Evolutionary conservation across 2,113 vertebrate species (phyloP), one percentile per base, ranked within the genome.

Genomic region (Tursiops truncatus): DNA sequence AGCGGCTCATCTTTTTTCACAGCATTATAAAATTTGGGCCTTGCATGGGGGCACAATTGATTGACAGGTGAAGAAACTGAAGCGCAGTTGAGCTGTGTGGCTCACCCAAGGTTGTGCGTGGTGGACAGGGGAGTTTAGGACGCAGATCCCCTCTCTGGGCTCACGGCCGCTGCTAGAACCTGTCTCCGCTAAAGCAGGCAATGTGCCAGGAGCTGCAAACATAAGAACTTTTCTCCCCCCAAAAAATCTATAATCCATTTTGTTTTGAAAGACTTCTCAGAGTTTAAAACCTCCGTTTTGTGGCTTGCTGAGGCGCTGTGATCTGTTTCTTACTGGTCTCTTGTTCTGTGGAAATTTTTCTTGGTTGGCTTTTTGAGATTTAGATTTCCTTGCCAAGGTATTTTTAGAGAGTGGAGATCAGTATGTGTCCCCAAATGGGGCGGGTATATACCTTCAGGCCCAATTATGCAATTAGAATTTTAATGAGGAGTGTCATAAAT

Each of bases 401-500:
- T 97, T 97, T 97, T 97, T 97, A 98, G 97, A 97, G 91, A 97
- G 88, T 91, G 38, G 62, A 85, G 93, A 97, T 96, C 79, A 92
- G 93, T 95, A 41, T 79, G 63, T 98, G 89, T 95, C 93, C 97
- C 95, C 68, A 90, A 96, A 95, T 71, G 89, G 85, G 73, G n/a
- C 94, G 76, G 96, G 89, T 94, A 87, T 91, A 93, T 95, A 97
- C 86, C 96, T 98, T 97, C 96, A 97, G 79, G 95, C 86, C 91
- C 97, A 97, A 81, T 96, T 98, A 94, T 80, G 93, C 96, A 96
- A 94, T 98, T 97, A 94, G 92, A 92, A 92, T 98, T 97, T 98
- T 98, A 97, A 97, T 96, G 94, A 93, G 62, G 67, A 95, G 65
- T 74, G 31, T 92, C 89, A 95, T 97, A 97, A 96, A 97, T 97